These are phyloP conservation scores for Chaetops frenatus DNA, from an alignment of 2,113 vertebrate genomes.

Conservation along the genomic window DNA sequence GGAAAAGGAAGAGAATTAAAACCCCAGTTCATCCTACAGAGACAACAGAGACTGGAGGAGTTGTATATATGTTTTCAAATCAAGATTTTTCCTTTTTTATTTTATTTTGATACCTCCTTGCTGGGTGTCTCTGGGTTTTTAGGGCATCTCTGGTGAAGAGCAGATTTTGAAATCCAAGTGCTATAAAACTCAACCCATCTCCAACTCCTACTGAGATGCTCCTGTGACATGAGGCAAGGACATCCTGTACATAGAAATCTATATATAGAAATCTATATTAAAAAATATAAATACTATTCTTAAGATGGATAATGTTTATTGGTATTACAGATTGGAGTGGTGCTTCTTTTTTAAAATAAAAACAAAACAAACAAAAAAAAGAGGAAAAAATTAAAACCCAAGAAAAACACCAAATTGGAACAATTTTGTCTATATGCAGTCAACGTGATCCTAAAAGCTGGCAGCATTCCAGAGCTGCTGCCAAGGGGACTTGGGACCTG, in stretches of 20 bases:
- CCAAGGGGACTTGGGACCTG: neutral
- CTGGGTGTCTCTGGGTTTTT: neutral
- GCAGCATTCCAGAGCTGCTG: neutral
- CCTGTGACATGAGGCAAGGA: neutral
- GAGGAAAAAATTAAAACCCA: neutral
- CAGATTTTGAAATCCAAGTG: slow-evolving; percentile 36
- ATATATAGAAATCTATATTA: slow-evolving; percentile 46
- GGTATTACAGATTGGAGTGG: slow-evolving; percentile 46
- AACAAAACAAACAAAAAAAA: neutral
- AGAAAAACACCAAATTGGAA: neutral
- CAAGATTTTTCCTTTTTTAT: neutral
- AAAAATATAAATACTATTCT: slow-evolving; percentile 49
- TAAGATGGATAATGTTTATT: slow-evolving; percentile 54
- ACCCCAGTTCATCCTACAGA: neutral
- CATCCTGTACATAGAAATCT: slow-evolving; percentile 44
- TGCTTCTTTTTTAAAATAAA: slow-evolving; percentile 2
- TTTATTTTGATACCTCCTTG: neutral
- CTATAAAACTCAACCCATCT: neutral
- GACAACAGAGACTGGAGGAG: neutral
- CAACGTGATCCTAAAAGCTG: neutral
- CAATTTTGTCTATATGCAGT: neutral
- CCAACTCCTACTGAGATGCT: neutral
- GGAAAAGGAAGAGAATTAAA: neutral
- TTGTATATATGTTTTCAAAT: slow-evolving; percentile 30
- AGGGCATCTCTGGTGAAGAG: neutral